phyloP scores from a whole-genome alignment of 1,140 invertebrate species.

The Conus betulinus region DNA sequence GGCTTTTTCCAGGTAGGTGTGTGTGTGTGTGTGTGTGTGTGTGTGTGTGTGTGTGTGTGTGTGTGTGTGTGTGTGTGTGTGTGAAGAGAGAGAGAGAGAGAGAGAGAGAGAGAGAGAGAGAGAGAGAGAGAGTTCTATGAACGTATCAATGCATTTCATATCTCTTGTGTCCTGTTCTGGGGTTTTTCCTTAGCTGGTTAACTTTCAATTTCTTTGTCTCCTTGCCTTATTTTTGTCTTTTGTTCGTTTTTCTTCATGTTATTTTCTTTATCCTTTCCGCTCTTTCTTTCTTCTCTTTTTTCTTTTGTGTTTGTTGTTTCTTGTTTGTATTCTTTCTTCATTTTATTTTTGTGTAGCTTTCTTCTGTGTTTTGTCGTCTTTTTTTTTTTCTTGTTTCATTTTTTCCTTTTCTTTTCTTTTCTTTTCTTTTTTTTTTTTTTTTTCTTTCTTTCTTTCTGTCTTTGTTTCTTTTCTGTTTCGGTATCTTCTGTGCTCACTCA shows the following conservation, averaged over 20 bases:
- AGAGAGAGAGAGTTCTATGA: no score
- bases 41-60: slow-evolving; percentile 25
- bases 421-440: not conserved
- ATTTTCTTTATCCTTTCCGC: not conserved
- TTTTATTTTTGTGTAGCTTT: not conserved
- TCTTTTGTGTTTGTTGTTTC: not conserved
- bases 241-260: no score
- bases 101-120: no score
- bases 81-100: no score
- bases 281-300: not conserved
- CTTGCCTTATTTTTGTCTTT: no score
- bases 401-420: not conserved
- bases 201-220: no score
- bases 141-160: no score
- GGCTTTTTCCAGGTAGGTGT: not conserved
- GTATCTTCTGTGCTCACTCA: no score
- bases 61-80: no score
- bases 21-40: not conserved
- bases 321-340: not conserved
- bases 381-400: not conserved
- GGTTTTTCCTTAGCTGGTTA: no score
- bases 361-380: not conserved
- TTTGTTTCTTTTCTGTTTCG: no score
- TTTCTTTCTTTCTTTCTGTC: slow-evolving; percentile 4
- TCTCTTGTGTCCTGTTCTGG: no score